Conservation (phyloP, 2,797 vertebrate genomes). For the Tokudaia muenninki region DNA sequence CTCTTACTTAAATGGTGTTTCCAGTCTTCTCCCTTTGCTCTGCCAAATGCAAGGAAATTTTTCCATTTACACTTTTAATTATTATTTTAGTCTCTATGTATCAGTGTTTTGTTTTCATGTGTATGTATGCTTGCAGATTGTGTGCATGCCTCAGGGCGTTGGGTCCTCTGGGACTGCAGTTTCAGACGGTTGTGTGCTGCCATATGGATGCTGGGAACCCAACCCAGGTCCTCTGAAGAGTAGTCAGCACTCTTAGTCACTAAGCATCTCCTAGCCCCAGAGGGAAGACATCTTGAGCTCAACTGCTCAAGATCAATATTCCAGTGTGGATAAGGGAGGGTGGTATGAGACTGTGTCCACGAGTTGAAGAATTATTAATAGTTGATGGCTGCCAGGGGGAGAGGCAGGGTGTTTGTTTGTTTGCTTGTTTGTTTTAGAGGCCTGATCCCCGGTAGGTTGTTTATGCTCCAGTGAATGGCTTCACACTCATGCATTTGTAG, state of each 20-base stretch:
- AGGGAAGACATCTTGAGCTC: not conserved
- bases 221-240: not conserved
- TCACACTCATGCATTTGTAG: not conserved
- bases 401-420: not conserved
- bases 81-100: not conserved
- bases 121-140: not conserved
- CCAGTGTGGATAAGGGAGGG: not conserved
- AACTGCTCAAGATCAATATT: not conserved
- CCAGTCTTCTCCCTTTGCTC: not conserved
- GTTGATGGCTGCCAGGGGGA: not conserved
- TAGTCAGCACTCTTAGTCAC: not conserved
- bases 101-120: not conserved
- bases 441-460: not conserved
- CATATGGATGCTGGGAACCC: not conserved
- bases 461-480: not conserved
- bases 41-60: not conserved
- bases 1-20: conserved; percentile 37
- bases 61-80: not conserved
- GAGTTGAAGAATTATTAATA: not conserved
- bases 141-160: not conserved
- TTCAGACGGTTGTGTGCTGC: not conserved
- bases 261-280: not conserved
- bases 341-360: not conserved
- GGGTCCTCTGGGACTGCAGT: not conserved
- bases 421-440: not conserved